Evolutionary conservation across 1,140 invertebrate species (phyloP).

Genomic region (Formica exsecta): DNA sequence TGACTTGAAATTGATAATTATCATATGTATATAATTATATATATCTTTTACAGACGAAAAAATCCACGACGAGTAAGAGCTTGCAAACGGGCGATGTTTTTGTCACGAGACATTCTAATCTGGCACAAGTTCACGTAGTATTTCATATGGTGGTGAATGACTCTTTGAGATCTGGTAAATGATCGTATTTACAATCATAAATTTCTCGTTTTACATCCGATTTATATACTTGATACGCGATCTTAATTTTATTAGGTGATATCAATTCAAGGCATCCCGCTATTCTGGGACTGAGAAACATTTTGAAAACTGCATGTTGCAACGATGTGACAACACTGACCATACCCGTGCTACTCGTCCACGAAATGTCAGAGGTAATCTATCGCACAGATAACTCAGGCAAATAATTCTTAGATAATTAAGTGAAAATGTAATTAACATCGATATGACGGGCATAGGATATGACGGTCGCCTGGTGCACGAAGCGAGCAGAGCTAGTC

Average conservation of each 20-base stretch:
- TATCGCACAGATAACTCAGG: neutral
- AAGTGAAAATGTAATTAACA: conserved; percentile 26
- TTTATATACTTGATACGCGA: neutral
- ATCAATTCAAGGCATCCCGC: conserved; percentile 98
- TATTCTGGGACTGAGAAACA: conserved; percentile 97
- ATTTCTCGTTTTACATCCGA: neutral
- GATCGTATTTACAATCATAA: neutral
- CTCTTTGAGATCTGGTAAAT: conserved; percentile 88
- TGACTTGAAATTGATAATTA: neutral
- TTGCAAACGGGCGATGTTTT: conserved; percentile 96
- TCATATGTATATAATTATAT: neutral
- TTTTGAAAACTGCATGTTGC: conserved; percentile 96
- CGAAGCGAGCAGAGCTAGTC: conserved; percentile 97
- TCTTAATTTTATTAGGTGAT: conserved; percentile 89
- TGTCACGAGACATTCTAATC: conserved; percentile 97
- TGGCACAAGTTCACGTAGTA: conserved; percentile 96
- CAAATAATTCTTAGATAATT: conserved; percentile 29
- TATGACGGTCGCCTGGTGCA: conserved; percentile 98
- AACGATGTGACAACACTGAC: conserved; percentile 97
- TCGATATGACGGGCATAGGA: conserved; percentile 87
- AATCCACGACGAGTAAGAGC: conserved; percentile 85
- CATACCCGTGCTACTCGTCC: conserved; percentile 95
- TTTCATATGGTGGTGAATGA: conserved; percentile 97
- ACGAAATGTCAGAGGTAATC: conserved; percentile 96
- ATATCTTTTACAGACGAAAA: conserved; percentile 78